phyloP scores from a whole-genome alignment of 2,888 invertebrate genomes.

The Oscheius sp. region DNA sequence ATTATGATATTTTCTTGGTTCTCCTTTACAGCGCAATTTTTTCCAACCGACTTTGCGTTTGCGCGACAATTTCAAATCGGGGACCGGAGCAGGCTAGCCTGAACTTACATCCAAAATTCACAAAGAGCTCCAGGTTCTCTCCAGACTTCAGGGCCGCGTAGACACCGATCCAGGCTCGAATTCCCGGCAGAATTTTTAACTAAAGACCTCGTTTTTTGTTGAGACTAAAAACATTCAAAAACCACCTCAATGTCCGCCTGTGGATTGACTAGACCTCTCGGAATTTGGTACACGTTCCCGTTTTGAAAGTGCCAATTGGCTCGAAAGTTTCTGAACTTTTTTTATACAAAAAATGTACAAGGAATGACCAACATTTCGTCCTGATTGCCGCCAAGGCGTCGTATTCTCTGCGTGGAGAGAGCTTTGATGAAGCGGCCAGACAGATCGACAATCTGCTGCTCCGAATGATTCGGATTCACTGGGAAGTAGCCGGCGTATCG shows the following conservation, averaged over 20 bases:
- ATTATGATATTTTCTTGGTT: no score
- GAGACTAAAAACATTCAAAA: background rate
- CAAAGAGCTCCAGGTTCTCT: constrained; percentile 37
- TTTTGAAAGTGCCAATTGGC: background rate
- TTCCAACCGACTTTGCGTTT: no score
- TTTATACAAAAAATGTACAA: background rate
- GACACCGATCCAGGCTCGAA: constrained; percentile 51
- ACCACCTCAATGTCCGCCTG: background rate
- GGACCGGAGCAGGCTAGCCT: no score
- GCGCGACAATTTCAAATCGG: no score
- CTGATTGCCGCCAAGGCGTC: background rate
- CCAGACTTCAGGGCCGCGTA: constrained; percentile 43
- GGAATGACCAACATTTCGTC: background rate
- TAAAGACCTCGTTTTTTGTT: background rate
- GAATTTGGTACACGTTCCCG: background rate
- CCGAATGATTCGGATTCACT: background rate
- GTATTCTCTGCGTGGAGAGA: background rate
- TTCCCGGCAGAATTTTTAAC: constrained; percentile 43
- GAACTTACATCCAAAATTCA: constrained; percentile 47
- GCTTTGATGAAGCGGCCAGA: constrained; percentile 5
- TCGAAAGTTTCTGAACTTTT: constrained; percentile 8
- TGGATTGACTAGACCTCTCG: background rate
- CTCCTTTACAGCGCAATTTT: no score
- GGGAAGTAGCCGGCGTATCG: background rate
- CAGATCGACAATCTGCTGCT: background rate